phyloP scores from a whole-genome alignment of 2,113 vertebrate genomes.

The Hippoglossus stenolepis region DNA sequence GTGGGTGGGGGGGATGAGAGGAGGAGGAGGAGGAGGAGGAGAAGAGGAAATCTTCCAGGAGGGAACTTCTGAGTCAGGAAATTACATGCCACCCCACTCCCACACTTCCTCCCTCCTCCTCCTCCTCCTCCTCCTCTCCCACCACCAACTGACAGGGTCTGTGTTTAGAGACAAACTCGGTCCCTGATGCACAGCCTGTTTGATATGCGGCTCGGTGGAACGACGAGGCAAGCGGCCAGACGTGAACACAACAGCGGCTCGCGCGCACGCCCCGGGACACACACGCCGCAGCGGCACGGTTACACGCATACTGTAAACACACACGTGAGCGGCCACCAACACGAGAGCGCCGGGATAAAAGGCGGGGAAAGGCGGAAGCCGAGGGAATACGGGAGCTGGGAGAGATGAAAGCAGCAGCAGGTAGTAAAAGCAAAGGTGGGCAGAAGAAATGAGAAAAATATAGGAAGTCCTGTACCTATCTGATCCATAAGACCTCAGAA shows the following conservation, averaged over 20 bases:
- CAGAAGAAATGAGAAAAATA: neutral
- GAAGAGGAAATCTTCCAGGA: conserved; percentile 62
- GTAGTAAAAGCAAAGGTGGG: neutral
- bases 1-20: neutral
- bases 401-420: conserved; percentile 23
- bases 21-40: neutral
- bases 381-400: neutral
- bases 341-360: neutral
- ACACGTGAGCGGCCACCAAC: conserved; percentile 1
- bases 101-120: neutral
- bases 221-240: conserved; percentile 38
- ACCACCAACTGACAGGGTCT: conserved; percentile 57
- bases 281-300: neutral
- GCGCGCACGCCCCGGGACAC: neutral
- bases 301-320: conserved; percentile 1
- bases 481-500: conserved; percentile 16
- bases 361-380: neutral
- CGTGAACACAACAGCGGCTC: conserved; percentile 17
- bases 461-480: conserved; percentile 19
- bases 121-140: neutral
- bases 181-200: conserved; percentile 62
- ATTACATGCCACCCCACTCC: conserved; percentile 53
- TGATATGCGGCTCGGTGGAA: conserved; percentile 72
- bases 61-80: conserved; percentile 69
- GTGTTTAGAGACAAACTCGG: conserved; percentile 51